phyloP scores from a whole-genome alignment of 2,888 invertebrate species.

The Brachypterus glaber region DNA sequence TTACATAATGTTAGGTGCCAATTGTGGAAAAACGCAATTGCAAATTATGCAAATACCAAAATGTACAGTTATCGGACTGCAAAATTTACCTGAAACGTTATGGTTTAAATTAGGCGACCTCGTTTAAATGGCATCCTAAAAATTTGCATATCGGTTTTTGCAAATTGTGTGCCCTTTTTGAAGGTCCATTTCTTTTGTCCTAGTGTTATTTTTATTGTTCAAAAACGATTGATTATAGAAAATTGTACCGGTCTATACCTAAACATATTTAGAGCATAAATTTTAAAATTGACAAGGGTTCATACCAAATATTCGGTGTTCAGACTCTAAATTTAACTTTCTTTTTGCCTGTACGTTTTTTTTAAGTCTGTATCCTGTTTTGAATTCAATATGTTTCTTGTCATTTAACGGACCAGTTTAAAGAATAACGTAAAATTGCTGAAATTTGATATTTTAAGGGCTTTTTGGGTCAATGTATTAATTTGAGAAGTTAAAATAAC shows the following conservation, averaged over 20 bases:
- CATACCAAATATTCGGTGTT: slow-evolving; percentile 15
- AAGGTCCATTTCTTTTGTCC: too few species aligned
- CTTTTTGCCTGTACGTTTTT: slow-evolving; percentile 11
- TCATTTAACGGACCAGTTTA: slow-evolving; percentile 17
- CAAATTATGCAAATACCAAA: slow-evolving; percentile 18
- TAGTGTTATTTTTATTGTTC: too few species aligned
- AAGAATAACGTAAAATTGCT: slow-evolving; percentile 13
- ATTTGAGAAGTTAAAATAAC: too few species aligned
- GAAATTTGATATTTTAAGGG: slow-evolving; percentile 17
- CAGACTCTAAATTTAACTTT: slow-evolving; percentile 17
- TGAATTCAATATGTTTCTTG: slow-evolving; percentile 4
- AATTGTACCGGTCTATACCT: too few species aligned
- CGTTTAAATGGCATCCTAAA: slow-evolving; percentile 5
- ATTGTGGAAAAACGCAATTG: slow-evolving; percentile 11
- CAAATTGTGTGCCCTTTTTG: too few species aligned
- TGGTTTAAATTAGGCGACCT: neutral
- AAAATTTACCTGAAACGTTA: slow-evolving; percentile 12
- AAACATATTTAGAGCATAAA: slow-evolving; percentile 3
- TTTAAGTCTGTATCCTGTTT: too few species aligned
- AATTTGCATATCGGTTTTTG: slow-evolving; percentile 17
- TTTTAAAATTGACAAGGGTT: slow-evolving; percentile 13
- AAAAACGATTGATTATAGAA: too few species aligned
- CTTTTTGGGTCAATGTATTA: too few species aligned
- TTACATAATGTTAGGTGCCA: slow-evolving; percentile 1
- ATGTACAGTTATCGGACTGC: too few species aligned